Evolutionary conservation across 2,797 vertebrate genomes (phyloP), one percentile per base, ranked within the genome.

Genomic region (Brotula barbata): DNA sequence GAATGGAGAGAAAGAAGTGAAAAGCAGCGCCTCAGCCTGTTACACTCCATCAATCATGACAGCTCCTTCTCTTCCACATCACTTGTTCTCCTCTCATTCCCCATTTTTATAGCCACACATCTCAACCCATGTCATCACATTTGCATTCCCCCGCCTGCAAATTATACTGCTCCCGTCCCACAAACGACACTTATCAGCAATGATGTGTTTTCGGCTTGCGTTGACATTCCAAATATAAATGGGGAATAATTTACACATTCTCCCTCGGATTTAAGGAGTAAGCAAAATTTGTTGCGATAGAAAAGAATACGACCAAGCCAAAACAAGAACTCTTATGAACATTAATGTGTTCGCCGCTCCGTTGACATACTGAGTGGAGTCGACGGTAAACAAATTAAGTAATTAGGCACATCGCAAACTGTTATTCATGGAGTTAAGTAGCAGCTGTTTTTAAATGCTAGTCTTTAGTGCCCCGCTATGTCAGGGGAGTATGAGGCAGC

Each of bases 31-130:
- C 82, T 86, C 82, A 76, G 78, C 78, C 68, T 54, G 65, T 86
- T 83, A 84, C 86, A 81, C 82, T 89, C 86, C 80, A 87, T 89
- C 88, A 89, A 84, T 86, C 82, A 84, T 84, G 84, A 85, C 83
- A 83, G 86, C 83, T 79, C 76, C 83, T 83, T 87, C 87, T 83
- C 83, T 80, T 85, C 82, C 85, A 78, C 71, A 77, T 84, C 87
- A 78, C 84, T 76, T 66, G 73, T 64, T 63, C 69, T 57, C 68
- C 64, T 54, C 72, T 73, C 66, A 25, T 67, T 77, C 75, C 58
- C 75, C 4, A 33, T 82, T 88, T 85, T 83, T 81, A 75, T 75
- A 75, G 77, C 77, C 83, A 66, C 80, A 78, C 84, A 75, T 84
- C 81, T 81, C 78, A 78, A 79, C 79, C 78, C 72, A 75, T 89